Evolutionary conservation across 1,140 invertebrate genomes (phyloP), one percentile per base, ranked within the genome.

Genomic region (Leguminivora glycinivorella): DNA sequence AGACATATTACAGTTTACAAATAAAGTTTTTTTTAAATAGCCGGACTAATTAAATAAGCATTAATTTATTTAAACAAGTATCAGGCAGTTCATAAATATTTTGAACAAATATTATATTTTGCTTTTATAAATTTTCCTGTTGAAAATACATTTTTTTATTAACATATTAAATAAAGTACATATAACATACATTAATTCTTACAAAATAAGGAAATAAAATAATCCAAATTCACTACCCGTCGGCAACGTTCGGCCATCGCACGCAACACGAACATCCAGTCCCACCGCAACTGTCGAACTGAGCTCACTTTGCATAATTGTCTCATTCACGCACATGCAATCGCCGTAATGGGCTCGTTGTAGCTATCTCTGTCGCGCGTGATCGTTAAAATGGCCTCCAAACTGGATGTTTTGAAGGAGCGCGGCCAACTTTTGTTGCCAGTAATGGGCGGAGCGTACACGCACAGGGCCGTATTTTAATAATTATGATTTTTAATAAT

Each of bases 351-450:
- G 70, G 72, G 40, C 56, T 38, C 10, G 52, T 56, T 69, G 70
- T 72, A 70, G 74, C 84, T 83, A 81, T 91, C 89, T 85, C 84
- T 73, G 67, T 91, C 81, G 56, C 82, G 74, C 89, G 56, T 83
- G 81, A 80, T 91, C 88, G 82, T 89, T 87, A 91, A 91, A 91
- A 91, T 91, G 89, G 89, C 88, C 87, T 91, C 89, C 89, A 89
- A 90, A 91, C 89, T 88, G 88, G 87, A 88, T 90, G 83, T 91
- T 91, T 91, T 90, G 89, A 91, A 90, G 88, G 85, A 90, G 88
- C 87, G 81, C 81, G 78, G 81, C 82, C 84, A 88, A 89, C 85
- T 90, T 91, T 89, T 90, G 87, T 89, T 87, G 85, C 81, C 83
- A 83, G 84, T 90, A 90, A 91, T 91, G 88, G 89, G 89, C 89